Evolutionary conservation across 2,113 vertebrate genomes (phyloP).

Genomic region (Perca fluviatilis): DNA sequence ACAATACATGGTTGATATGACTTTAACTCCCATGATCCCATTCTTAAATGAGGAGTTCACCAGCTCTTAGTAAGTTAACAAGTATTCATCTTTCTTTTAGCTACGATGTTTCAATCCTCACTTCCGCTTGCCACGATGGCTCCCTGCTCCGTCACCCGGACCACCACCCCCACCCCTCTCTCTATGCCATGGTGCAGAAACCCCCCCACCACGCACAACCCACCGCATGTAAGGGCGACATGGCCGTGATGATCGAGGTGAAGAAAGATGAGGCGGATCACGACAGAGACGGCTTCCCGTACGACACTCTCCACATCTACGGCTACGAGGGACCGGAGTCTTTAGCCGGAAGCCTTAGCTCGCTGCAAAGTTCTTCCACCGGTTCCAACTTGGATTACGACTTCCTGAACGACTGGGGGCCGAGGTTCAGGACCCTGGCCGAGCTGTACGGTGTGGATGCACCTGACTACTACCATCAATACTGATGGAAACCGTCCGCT

Average conservation of each 20-base stretch:
- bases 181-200: slow-evolving; percentile 89
- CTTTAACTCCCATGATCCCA: not conserved
- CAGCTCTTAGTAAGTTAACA: not conserved
- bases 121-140: slow-evolving; percentile 87
- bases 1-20: not conserved
- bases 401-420: slow-evolving; percentile 96
- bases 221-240: slow-evolving; percentile 87
- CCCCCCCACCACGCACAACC: slow-evolving; percentile 69
- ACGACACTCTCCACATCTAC: slow-evolving; percentile 96
- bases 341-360: slow-evolving; percentile 93
- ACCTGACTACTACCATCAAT: slow-evolving; percentile 74
- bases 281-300: slow-evolving; percentile 91
- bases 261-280: slow-evolving; percentile 97
- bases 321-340: slow-evolving; percentile 94
- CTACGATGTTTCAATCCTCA: slow-evolving; percentile 95
- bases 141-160: slow-evolving; percentile 74
- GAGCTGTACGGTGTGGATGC: slow-evolving; percentile 92
- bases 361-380: slow-evolving; percentile 89
- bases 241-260: slow-evolving; percentile 94
- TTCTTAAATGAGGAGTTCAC: not conserved
- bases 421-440: slow-evolving; percentile 94
- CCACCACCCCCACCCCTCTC: slow-evolving; percentile 67
- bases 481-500: slow-evolving; percentile 63
- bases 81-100: slow-evolving; percentile 55
- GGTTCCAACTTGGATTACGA: slow-evolving; percentile 93